Base-by-base conservation (phyloP, 1,140 invertebrate genomes). In the Hylaeus volcanicus region DNA sequence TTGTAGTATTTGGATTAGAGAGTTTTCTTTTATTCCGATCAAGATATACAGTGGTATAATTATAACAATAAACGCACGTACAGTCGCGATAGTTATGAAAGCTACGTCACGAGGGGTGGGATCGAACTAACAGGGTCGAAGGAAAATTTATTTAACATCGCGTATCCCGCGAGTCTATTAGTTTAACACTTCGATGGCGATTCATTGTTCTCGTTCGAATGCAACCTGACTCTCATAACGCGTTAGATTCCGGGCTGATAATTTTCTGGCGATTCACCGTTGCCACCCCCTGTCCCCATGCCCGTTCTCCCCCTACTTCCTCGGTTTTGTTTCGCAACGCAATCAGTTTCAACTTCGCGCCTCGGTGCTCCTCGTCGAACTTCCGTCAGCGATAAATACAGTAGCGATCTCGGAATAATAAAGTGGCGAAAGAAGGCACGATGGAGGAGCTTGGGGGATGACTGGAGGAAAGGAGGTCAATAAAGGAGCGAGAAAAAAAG, bases 341-440 rank as follows among this genome's bases (percentile, higher is more conserved):
- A 68, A 80, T 80, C 78, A 66, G 71, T 80, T 80, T 68, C 63
- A 75, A 45, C 71, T 68, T 75, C 43, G 78, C 72, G 71, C 61
- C 71, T 74, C 78, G 78, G 26, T 55, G 61, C 60, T 14, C 9
- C 14, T 14, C 72, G 72, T 61, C 55, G 53, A 75, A 80, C 72
- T 80, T 80, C 73, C 73, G 43, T 61, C 64, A 9, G 5, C 12
- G 79, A 75, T 80, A 75, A 69, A 80, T 68, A 58, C 72, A 37
- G 37, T 39, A 51, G n/a, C 72, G 78, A 80, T 74, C 78, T 14
- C n/a, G 73, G 39, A 56, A 80, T 80, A 80, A 80, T 80, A 69
- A 80, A 80, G 56, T 45, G 65, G 45, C 64, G 45, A 61, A 79
- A 65, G 61, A 65, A 68, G 6, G 37, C n/a, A n/a, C 45, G 9